Percentiles rank a stretch among this genome's conserved stretches.
Conservation (phyloP, 2,113 vertebrate genomes). For the Sebastes schlegelii region DNA sequence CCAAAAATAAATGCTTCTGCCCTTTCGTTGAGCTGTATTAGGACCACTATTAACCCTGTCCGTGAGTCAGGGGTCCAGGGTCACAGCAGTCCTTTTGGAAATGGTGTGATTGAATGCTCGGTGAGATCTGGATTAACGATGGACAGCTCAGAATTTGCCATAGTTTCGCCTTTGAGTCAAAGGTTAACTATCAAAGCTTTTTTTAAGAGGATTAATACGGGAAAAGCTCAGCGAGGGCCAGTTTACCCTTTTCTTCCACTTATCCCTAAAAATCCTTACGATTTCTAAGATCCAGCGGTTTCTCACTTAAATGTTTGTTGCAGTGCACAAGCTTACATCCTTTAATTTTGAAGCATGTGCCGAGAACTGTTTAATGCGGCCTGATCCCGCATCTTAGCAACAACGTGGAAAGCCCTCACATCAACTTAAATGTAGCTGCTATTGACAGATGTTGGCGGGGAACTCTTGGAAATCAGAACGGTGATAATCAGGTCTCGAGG, state of each 20-base stretch:
- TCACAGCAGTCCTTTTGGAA: slow-evolving; percentile 1
- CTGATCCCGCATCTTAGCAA: slow-evolving; percentile 56
- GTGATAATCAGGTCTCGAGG: slow-evolving; percentile 65
- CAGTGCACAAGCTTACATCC: slow-evolving; percentile 26
- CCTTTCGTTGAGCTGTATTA: slow-evolving; percentile 37
- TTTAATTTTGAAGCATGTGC: slow-evolving; percentile 63
- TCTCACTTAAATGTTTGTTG: slow-evolving; percentile 41
- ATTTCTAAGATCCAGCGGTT: slow-evolving; percentile 49
- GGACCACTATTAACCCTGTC: slow-evolving; percentile 46
- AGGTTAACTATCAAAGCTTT: slow-evolving; percentile 57
- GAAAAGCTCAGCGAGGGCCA: slow-evolving; percentile 35
- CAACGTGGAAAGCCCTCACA: slow-evolving; percentile 42
- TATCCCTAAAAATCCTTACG: slow-evolving; percentile 57
- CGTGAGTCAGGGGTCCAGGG: neutral
- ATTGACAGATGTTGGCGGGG: slow-evolving; percentile 66
- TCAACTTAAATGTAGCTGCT: slow-evolving; percentile 41
- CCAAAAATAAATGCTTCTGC: slow-evolving; percentile 42
- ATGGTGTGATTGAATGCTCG: slow-evolving; percentile 38
- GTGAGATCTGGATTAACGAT: slow-evolving; percentile 54
- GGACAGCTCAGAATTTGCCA: slow-evolving; percentile 35
- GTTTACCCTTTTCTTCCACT: slow-evolving; percentile 43
- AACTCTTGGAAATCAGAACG: slow-evolving; percentile 64
- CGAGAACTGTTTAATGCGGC: slow-evolving; percentile 53
- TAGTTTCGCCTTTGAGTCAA: slow-evolving; percentile 33
- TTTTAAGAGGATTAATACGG: slow-evolving; percentile 69